These are phyloP conservation scores for Irena cyanogastra DNA, from an alignment of 2,113 vertebrate species.

Conservation along the genomic window DNA sequence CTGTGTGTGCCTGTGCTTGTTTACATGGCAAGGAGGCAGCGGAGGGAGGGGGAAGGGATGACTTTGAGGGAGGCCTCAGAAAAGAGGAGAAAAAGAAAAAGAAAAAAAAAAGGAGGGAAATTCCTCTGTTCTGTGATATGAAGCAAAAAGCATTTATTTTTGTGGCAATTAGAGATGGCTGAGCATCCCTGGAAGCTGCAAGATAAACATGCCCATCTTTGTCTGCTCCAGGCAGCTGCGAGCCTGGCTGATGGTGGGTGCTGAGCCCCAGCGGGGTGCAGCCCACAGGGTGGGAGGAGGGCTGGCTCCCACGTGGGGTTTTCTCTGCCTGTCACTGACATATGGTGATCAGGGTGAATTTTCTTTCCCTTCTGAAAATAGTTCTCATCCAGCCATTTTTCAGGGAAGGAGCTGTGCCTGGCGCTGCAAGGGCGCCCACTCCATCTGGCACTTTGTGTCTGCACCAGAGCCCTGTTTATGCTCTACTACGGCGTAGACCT, in stretches of 20 bases:
- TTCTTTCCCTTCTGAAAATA: neutral
- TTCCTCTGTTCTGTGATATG: constrained; percentile 20
- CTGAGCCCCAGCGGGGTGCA: neutral
- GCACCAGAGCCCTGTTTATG: neutral
- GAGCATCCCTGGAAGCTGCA: constrained; percentile 26
- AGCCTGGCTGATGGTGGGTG: neutral
- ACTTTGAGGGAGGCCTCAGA: constrained; percentile 25
- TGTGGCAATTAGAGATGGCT: constrained; percentile 44
- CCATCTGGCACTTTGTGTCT: neutral
- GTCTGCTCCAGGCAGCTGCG: neutral
- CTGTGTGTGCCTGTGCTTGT: constrained; percentile 27
- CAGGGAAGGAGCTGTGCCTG: neutral
- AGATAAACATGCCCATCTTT: neutral
- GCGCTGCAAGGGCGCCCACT: neutral
- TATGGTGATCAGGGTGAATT: neutral
- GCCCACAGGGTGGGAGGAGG: neutral
- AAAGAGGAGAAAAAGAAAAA: neutral
- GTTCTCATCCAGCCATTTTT: neutral
- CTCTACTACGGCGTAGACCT: neutral
- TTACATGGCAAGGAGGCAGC: constrained; percentile 19
- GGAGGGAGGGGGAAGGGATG: constrained; percentile 9
- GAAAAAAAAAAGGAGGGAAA: neutral
- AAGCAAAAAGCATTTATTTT: constrained; percentile 50
- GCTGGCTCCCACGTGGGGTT: neutral
- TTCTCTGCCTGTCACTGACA: neutral